These are phyloP conservation scores for Aplysina aerophoba DNA, from an alignment of 37 sponge, comb jelly and placozoan genomes.

Conservation along the genomic window DNA sequence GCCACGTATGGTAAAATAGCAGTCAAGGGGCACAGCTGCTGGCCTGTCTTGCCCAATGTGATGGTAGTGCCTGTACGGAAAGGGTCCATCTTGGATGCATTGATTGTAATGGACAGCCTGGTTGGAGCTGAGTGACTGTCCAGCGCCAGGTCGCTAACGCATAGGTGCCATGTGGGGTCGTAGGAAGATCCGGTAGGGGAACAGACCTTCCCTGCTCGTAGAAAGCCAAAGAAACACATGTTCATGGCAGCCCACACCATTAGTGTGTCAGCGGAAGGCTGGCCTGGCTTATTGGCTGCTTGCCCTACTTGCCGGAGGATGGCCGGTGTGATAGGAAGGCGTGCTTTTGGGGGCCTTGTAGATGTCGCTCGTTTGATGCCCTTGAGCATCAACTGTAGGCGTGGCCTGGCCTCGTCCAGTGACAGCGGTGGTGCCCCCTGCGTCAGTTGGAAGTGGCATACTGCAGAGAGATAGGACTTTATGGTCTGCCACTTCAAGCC, in stretches of 20 bases:
- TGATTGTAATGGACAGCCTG: conserved; percentile 1
- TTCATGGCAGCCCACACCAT: conserved; percentile 57
- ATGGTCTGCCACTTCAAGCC: neutral
- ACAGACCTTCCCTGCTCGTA: conserved; percentile 42
- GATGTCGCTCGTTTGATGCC: conserved; percentile 39
- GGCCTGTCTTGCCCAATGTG: conserved; percentile 22
- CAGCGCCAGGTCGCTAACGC: conserved; percentile 13
- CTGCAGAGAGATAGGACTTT: conserved; percentile 13
- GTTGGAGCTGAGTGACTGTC: conserved; percentile 27
- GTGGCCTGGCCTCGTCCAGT: conserved; percentile 35
- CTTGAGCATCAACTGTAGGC: conserved; percentile 35
- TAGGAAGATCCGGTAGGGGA: neutral
- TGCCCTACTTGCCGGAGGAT: conserved; percentile 22
- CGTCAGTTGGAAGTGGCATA: neutral
- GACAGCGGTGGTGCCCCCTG: neutral
- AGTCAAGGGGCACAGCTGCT: conserved; percentile 39
- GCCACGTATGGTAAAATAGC: conserved; percentile 42
- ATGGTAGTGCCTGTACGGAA: conserved; percentile 40
- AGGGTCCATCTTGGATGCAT: conserved; percentile 53
- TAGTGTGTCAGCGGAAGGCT: neutral
- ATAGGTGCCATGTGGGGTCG: conserved; percentile 30
- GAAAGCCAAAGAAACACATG: conserved; percentile 53
- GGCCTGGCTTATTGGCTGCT: neutral
- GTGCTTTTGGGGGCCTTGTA: neutral
- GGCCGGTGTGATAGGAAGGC: conserved; percentile 56